phyloP scores from a whole-genome alignment of 2,113 vertebrate genomes.

The Thalassoma bifasciatum region DNA sequence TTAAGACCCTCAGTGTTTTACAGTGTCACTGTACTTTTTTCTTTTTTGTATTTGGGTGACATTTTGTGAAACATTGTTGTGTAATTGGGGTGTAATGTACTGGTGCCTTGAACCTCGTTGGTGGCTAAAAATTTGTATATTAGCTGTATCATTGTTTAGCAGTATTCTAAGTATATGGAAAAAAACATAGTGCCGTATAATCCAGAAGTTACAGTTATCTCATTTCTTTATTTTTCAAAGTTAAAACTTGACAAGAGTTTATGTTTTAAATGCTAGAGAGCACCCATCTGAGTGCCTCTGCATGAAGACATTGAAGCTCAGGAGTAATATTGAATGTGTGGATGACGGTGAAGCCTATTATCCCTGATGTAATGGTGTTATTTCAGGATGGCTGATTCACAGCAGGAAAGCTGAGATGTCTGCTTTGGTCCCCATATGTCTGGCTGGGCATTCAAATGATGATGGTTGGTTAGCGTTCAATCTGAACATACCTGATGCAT shows the following conservation, averaged over 20 bases:
- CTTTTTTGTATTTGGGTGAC: too few species aligned
- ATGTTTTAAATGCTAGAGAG: conserved; percentile 7
- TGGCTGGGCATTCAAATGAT: conserved; percentile 26
- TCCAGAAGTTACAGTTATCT: too few species aligned
- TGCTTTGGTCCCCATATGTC: conserved; percentile 18
- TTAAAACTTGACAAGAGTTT: background rate
- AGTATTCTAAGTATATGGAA: too few species aligned
- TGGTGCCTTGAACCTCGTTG: too few species aligned
- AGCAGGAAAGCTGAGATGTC: conserved; percentile 48
- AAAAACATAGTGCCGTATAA: too few species aligned
- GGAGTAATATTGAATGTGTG: conserved; percentile 11
- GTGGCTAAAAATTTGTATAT: too few species aligned
- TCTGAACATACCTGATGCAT: conserved; percentile 21
- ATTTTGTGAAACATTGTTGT: too few species aligned
- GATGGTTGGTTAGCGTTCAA: conserved; percentile 30
- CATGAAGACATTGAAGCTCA: conserved; percentile 24
- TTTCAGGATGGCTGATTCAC: conserved; percentile 58
- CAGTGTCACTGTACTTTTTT: too few species aligned
- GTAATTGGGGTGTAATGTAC: too few species aligned
- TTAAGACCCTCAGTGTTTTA: too few species aligned
- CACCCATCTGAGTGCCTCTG: background rate
- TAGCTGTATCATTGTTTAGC: too few species aligned
- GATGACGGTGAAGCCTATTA: conserved; percentile 47
- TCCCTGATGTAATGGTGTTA: conserved; percentile 61
- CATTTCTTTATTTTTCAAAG: too few species aligned